Base-by-base conservation (phyloP, 2,113 vertebrate species). In the Seriola rivoliana region DNA sequence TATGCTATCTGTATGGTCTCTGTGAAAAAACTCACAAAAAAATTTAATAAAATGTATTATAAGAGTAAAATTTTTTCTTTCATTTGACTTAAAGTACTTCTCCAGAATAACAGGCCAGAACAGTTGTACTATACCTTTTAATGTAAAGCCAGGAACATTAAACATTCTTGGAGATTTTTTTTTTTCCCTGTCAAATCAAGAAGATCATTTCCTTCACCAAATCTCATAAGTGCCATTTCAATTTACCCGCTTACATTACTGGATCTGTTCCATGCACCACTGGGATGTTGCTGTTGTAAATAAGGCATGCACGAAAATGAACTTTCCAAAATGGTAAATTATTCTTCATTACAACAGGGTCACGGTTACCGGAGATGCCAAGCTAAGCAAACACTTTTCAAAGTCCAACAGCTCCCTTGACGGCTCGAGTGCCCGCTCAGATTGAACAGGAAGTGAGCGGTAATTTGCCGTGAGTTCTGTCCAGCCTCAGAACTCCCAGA, bases 381-480 rank as follows among this genome's bases (percentile, higher is more conserved):
- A 93, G 85, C 91, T 76, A 92, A 95, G 92, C 92, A 92, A 94
- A 92, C 88, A 93, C 91, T 86, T 90, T 91, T 91, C 86, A 92
- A 92, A 92, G 91, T 87, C 83, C 89, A 88, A 92, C 92, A 93
- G 90, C 92, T 94, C 92, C 90, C 91, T 88, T 75, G 89, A 92
- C 89, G 65, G 82, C 88, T 89, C 63, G 21, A 85, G 88, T 89
- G 92, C 88, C 82, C 67, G 46, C 84, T 91, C 85, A 80, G 88
- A 92, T 91, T 85, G 87, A 93, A 85, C 93, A 94, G 94, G 93
- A 94, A 93, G 91, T 86, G 74, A 89, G 90, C 4, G 80, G 91
- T 94, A 93, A 94, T 94, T 94, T 94, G 91, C 93, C 85, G 77
- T 90, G 93, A 91, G 93, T 83, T 92, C 91, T 94, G 94, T 92